Evolutionary conservation across 35 echinoderm and acorn worm species (phyloP), one percentile per base, ranked within the genome.

Genomic region (Chiridota heheva): DNA sequence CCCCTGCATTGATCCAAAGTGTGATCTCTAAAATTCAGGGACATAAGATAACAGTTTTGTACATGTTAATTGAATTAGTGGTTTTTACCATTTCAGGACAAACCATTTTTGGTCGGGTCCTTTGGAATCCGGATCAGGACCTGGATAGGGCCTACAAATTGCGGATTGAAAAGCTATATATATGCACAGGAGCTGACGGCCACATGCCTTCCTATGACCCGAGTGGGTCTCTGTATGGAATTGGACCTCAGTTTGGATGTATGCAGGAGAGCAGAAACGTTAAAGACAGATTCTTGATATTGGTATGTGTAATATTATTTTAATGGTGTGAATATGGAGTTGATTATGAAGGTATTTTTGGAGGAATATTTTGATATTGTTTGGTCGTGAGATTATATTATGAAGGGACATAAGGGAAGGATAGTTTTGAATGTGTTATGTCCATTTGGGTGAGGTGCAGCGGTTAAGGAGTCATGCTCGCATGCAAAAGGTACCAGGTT

Each of bases 81-180:
- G 17, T 79, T 79, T 39, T 34, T 60, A n/a, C n/a, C 27, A 22
- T 2, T 15, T 42, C 75, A 98, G 95, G 95, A 38, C 95, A 98
- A 86, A 98, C 85, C 13, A 91, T 97, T 24, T 92, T 92, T 77
- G 95, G 95, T 4, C 78, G 95, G 17, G 95, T 98, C 20, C 73
- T 92, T 18, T 91, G 95, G 89, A 98, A 91, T 63, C 95, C 95
- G 43, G 85, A 91, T 70, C 95, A 98, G 64, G 89, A 98, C 37
- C 48, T 98, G 32, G 86, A 92, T 22, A 71, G 78, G 36, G 89
- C 95, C 15, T 92, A 92, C 70, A 91, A 87, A 67, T 81, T 91
- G 17, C 69, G 88, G 33, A 98, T 98, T 30, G 89, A 98, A 67
- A 98, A 98, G 76, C 80, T 98, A 3, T 98, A 84, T 82, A 72